A percentile compares a stretch with the other conserved stretches of the same genome.
Conservation (phyloP, 2,888 invertebrate genomes). For the Cryptus armator region DNA sequence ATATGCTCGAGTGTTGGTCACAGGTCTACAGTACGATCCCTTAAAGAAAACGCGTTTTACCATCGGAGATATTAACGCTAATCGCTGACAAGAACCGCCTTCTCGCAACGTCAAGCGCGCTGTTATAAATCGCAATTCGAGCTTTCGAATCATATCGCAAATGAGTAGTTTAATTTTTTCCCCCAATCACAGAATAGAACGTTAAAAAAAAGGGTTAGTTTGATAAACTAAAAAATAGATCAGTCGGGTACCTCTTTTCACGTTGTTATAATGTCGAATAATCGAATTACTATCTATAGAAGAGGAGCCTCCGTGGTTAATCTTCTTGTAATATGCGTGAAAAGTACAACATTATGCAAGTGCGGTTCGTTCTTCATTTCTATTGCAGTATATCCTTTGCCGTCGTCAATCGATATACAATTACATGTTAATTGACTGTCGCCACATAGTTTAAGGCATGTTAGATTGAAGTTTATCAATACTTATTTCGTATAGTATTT, state of each 20-base stretch:
- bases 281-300: constrained; percentile 8
- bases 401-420: constrained; percentile 46
- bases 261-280: constrained; percentile 10
- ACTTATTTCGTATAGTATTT: constrained; percentile 62
- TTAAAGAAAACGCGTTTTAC: not conserved
- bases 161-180: not conserved
- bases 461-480: constrained; percentile 49
- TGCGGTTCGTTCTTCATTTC: constrained; percentile 42
- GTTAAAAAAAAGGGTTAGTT: not conserved
- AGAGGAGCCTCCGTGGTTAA: constrained; percentile 5
- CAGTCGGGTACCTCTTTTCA: constrained; percentile 1
- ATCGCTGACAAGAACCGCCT: not conserved
- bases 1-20: not conserved
- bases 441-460: constrained; percentile 54
- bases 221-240: constrained; percentile 2
- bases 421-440: constrained; percentile 50
- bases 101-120: not conserved
- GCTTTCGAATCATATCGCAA: not conserved
- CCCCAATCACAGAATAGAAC: not conserved
- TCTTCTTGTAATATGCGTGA: constrained; percentile 22
- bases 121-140: not conserved
- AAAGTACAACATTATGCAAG: constrained; percentile 36
- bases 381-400: constrained; percentile 31
- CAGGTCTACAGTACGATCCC: not conserved
- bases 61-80: not conserved